Conservation (phyloP, 2,113 vertebrate genomes). For the Cisticola juncidis region DNA sequence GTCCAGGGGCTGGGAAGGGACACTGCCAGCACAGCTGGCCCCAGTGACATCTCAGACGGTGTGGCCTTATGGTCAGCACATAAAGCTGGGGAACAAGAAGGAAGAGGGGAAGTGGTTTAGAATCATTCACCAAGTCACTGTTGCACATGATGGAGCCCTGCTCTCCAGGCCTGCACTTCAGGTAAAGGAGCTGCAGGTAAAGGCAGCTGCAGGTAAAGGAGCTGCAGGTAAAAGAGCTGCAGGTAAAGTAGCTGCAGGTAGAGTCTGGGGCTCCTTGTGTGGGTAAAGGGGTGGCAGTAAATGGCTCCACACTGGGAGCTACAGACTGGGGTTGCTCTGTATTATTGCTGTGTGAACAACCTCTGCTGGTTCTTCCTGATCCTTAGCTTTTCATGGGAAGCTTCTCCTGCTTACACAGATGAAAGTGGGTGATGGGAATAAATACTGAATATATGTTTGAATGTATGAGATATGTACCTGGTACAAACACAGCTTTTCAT, state of each 20-base stretch:
- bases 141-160: not conserved
- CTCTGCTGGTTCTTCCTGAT: not conserved
- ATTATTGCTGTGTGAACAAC: not conserved
- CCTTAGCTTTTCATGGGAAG: not conserved
- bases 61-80: accelerated
- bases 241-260: accelerated
- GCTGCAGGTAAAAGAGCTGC: not conserved
- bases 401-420: not conserved
- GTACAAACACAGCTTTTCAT: not conserved
- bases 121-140: not conserved
- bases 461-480: not conserved
- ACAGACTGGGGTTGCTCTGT: not conserved
- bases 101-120: accelerated
- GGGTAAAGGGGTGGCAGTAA: not conserved
- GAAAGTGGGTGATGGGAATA: not conserved
- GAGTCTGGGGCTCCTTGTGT: not conserved
- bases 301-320: not conserved
- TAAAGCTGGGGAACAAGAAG: not conserved
- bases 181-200: not conserved
- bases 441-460: not conserved
- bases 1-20: not conserved
- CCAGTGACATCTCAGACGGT: accelerated
- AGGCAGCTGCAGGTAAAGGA: not conserved
- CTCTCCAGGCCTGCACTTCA: not conserved
- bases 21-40: not conserved